phyloP scores from a whole-genome alignment of 2,888 invertebrate species.

The Zonitis immaculata region DNA sequence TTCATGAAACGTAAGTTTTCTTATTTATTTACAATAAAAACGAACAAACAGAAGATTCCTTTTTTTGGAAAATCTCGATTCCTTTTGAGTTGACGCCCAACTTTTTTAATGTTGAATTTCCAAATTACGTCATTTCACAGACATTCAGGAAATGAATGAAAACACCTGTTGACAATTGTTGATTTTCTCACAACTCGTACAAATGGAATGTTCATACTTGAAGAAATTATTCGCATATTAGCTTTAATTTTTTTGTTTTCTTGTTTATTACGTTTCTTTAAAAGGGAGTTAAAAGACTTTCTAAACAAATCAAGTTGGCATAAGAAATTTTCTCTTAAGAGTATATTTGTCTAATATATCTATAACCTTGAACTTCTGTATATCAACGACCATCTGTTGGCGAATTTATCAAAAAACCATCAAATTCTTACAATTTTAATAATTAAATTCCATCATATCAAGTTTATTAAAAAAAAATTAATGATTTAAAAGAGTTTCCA shows the following conservation, averaged over 20 bases:
- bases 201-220: background rate
- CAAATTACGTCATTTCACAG: background rate
- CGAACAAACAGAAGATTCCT: background rate
- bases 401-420: constrained; percentile 11
- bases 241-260: background rate
- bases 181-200: constrained; percentile 1
- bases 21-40: constrained; percentile 6
- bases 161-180: constrained; percentile 1
- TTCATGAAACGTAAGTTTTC: constrained; percentile 51
- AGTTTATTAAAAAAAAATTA: background rate
- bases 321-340: background rate
- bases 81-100: background rate
- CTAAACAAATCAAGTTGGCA: background rate
- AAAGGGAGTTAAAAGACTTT: background rate
- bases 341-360: background rate
- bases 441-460: background rate
- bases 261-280: background rate
- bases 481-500: background rate
- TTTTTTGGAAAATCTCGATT: background rate
- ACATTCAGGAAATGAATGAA: background rate
- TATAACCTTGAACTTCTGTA: constrained; percentile 25
- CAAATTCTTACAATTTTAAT: background rate
- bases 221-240: background rate
- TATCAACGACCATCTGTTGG: constrained; percentile 22
- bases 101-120: background rate